phyloP scores from a whole-genome alignment of 2,888 invertebrate species.

The Xanthia togata region DNA sequence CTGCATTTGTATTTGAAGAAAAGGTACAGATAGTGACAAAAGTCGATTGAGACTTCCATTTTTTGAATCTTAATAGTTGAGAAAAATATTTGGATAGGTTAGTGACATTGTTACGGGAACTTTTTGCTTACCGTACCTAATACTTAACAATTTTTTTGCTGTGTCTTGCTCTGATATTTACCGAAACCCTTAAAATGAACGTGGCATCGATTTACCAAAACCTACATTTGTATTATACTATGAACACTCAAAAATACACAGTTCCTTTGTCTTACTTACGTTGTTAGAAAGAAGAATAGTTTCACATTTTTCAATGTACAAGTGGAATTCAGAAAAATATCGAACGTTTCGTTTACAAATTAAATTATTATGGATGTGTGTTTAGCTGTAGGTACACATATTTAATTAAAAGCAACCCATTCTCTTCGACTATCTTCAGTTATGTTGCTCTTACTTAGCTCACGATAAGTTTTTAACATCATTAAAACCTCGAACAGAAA shows the following conservation, averaged over 20 bases:
- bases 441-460: not conserved
- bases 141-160: not conserved
- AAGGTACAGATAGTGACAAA: no score
- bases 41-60: no score
- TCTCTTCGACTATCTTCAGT: not conserved
- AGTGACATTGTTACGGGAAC: not conserved
- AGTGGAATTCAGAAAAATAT: not conserved
- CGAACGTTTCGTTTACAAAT: not conserved
- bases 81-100: no score
- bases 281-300: not conserved
- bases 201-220: not conserved
- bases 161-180: not conserved
- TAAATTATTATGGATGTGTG: not conserved
- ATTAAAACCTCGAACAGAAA: slow-evolving; percentile 21
- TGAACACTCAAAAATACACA: not conserved
- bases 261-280: not conserved
- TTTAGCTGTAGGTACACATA: not conserved
- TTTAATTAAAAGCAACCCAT: slow-evolving; percentile 6
- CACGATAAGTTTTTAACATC: not conserved
- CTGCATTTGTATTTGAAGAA: no score
- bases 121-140: not conserved
- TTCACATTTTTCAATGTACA: not conserved
- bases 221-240: not conserved
- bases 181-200: not conserved
- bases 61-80: no score